These are phyloP conservation scores for Zaprionus lachaisei DNA, from an alignment of 1,140 invertebrate genomes.

Conservation along the genomic window DNA sequence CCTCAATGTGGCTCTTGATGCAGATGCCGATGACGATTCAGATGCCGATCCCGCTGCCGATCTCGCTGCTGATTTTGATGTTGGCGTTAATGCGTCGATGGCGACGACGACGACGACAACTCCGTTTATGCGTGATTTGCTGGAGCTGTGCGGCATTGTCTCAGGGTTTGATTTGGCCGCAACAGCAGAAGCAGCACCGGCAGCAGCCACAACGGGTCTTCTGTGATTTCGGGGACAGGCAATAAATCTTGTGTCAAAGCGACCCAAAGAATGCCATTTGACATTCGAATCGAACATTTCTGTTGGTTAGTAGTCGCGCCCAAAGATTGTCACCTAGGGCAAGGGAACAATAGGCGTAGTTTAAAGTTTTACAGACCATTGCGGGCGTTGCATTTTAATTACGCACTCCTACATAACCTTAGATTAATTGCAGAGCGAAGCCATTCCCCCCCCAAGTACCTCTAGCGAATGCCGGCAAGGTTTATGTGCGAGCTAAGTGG, in stretches of 20 bases:
- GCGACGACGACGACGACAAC: slow-evolving; percentile 18
- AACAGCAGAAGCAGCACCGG: slow-evolving; percentile 21
- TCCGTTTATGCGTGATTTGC: slow-evolving; percentile 77
- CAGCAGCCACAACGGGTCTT: slow-evolving; percentile 61
- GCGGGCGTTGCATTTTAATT: slow-evolving; percentile 50
- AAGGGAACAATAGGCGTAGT: slow-evolving; percentile 72
- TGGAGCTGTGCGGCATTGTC: slow-evolving; percentile 39
- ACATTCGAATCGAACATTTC: slow-evolving; percentile 52
- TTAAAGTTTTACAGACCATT: slow-evolving; percentile 42
- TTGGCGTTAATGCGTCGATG: slow-evolving; percentile 45
- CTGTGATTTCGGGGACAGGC: slow-evolving; percentile 77
- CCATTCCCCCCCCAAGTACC: neutral
- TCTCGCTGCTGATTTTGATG: slow-evolving; percentile 32
- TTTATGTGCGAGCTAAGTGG: slow-evolving; percentile 72
- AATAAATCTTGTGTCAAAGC: slow-evolving; percentile 70
- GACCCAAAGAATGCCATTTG: slow-evolving; percentile 62
- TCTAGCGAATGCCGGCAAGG: slow-evolving; percentile 28
- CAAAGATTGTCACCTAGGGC: slow-evolving; percentile 32
- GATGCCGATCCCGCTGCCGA: slow-evolving; percentile 53
- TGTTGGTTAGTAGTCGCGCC: slow-evolving; percentile 54
- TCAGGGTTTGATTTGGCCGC: slow-evolving; percentile 45
- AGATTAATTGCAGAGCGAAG: slow-evolving; percentile 9
- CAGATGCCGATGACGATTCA: slow-evolving; percentile 34
- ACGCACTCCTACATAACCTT: slow-evolving; percentile 23
- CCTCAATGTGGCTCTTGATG: slow-evolving; percentile 45